Conservation (phyloP, 64 coral and sea anemone species). For the Stylophora pistillata region DNA sequence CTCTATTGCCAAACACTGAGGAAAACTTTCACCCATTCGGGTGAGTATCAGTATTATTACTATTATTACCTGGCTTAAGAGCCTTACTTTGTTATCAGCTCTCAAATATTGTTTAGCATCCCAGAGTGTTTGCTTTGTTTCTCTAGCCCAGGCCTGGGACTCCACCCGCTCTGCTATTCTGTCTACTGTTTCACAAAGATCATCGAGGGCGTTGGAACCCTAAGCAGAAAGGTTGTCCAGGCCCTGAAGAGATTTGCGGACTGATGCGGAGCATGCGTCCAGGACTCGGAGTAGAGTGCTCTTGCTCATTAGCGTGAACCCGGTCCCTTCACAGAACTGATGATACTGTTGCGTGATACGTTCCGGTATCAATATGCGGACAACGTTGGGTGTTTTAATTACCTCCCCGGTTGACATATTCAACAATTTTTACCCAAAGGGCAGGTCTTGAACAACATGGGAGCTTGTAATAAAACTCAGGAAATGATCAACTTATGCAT, state of each 20-base stretch:
- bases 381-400: slow-evolving; percentile 44
- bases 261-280: slow-evolving; percentile 31
- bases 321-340: slow-evolving; percentile 16
- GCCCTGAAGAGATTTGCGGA: slow-evolving; percentile 38
- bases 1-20: no score
- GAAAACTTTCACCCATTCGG: no score
- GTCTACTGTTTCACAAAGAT: slow-evolving; percentile 19
- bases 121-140: slow-evolving; percentile 26
- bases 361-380: slow-evolving; percentile 44
- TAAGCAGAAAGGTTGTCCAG: slow-evolving; percentile 49
- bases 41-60: no score
- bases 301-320: slow-evolving; percentile 43
- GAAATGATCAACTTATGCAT: slow-evolving; percentile 37
- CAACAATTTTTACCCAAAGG: slow-evolving; percentile 51
- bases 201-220: slow-evolving; percentile 32
- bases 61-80: no score
- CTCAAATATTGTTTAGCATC: slow-evolving; percentile 35
- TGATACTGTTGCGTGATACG: slow-evolving; percentile 39
- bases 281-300: slow-evolving; percentile 38
- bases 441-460: slow-evolving; percentile 45
- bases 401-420: slow-evolving; percentile 40
- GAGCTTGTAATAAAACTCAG: slow-evolving; percentile 51
- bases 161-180: slow-evolving; percentile 23
- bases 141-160: slow-evolving; percentile 34
- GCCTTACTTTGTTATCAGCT: slow-evolving; percentile 31